A percentile compares a stretch with the other conserved stretches of the same genome.
Conservation (phyloP, 1,140 invertebrate species). For the Bombus haemorrhoidalis region DNA sequence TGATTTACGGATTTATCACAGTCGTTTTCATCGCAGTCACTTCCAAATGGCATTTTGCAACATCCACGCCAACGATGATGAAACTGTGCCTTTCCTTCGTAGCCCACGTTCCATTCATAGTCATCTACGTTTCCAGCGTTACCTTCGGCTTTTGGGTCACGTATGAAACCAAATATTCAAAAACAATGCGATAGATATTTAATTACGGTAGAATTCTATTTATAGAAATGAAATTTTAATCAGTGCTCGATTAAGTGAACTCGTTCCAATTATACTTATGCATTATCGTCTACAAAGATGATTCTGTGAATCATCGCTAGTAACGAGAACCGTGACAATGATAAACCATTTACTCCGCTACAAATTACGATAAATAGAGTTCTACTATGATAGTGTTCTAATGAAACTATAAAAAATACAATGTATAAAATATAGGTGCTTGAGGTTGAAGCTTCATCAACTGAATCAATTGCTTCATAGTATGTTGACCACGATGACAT, state of each 20-base stretch:
- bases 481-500: constrained; percentile 30
- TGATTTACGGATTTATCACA: background rate
- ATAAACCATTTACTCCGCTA: background rate
- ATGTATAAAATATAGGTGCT: constrained; percentile 20
- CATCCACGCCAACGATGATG: background rate
- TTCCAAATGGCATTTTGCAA: background rate
- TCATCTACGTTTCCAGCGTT: constrained; percentile 37
- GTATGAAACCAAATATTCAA: constrained; percentile 28
- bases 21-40: background rate
- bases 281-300: background rate
- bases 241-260: background rate
- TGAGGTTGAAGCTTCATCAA: constrained; percentile 45
- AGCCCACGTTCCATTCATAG: constrained; percentile 1
- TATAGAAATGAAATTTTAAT: background rate
- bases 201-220: background rate
- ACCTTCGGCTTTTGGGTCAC: constrained; percentile 60
- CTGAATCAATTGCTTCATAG: constrained; percentile 53
- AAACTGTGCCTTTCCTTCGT: constrained; percentile 11
- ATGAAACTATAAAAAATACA: background rate
- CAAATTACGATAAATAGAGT: background rate
- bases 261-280: background rate
- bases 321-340: background rate
- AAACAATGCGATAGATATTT: background rate
- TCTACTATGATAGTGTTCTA: background rate
- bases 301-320: too few relatives aligned